These are phyloP conservation scores for Discoglossus pictus DNA, from an alignment of 2,797 vertebrate genomes.

Conservation along the genomic window DNA sequence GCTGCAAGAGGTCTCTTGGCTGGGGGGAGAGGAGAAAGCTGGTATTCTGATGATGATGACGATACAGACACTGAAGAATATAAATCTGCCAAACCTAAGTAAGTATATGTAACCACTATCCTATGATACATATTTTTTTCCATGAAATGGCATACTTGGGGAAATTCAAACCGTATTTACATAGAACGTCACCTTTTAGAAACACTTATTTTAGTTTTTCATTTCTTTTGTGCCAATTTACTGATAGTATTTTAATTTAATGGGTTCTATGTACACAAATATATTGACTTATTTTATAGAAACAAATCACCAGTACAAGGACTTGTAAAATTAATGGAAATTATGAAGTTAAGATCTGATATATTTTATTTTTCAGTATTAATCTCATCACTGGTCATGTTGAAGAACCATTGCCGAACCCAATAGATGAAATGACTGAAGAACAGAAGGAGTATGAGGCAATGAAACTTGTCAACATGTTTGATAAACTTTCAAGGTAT, in stretches of 20 bases:
- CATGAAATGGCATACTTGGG: no score
- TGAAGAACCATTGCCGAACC: conserved; percentile 93
- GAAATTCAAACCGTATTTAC: no score
- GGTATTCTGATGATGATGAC: conserved; percentile 96
- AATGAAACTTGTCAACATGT: conserved; percentile 94
- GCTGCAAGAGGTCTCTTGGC: conserved; percentile 89
- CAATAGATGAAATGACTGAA: conserved; percentile 96
- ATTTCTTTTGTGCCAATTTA: no score
- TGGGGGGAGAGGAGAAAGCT: conserved; percentile 91
- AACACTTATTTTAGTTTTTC: no score
- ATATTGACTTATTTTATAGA: no score
- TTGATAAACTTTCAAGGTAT: conserved; percentile 95
- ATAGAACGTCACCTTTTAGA: no score
- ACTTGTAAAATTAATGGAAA: no score
- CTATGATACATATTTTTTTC: neutral
- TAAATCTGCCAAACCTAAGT: conserved; percentile 90
- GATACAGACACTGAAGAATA: conserved; percentile 98
- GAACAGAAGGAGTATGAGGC: conserved; percentile 98
- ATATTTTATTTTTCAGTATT: conserved; percentile 76
- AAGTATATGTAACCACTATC: conserved; percentile 28
- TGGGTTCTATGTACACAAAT: no score
- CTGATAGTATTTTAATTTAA: no score
- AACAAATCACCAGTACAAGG: no score
- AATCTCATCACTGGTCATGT: conserved; percentile 96
- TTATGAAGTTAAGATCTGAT: no score